phyloP scores from a whole-genome alignment of 1,140 invertebrate genomes.

The Bombus waltoni region DNA sequence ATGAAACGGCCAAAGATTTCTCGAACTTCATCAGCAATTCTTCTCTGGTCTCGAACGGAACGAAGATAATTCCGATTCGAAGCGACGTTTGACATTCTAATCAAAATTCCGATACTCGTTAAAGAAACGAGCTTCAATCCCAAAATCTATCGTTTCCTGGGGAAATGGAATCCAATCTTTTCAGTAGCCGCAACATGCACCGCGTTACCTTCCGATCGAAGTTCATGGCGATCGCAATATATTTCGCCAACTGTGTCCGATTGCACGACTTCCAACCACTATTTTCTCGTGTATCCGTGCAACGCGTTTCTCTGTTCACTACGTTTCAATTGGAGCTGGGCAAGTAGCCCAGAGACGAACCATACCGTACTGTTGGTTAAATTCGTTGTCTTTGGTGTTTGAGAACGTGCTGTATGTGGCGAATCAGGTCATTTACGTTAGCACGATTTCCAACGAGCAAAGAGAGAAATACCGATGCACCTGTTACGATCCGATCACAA shows the following conservation, averaged over 20 bases:
- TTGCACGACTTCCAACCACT: neutral
- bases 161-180: conserved; percentile 3
- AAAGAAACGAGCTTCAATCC: neutral
- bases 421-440: conserved; percentile 9
- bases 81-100: neutral
- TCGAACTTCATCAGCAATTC: neutral
- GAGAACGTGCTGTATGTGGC: neutral
- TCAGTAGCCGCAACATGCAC: neutral
- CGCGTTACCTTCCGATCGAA: neutral
- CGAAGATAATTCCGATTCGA: neutral
- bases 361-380: neutral
- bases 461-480: too few species aligned
- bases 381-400: conserved; percentile 22
- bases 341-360: neutral
- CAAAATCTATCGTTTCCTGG: neutral
- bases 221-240: neutral
- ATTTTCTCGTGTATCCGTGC: neutral
- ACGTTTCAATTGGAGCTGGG: neutral
- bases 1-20: neutral
- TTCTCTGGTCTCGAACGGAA: neutral
- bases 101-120: conserved; percentile 1
- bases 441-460: neutral
- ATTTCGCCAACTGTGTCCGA: neutral
- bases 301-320: neutral
- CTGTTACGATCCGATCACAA: neutral